Evolutionary conservation across 1,140 invertebrate genomes (phyloP), one percentile per base, ranked within the genome.

Genomic region (Drosophila rufa): DNA sequence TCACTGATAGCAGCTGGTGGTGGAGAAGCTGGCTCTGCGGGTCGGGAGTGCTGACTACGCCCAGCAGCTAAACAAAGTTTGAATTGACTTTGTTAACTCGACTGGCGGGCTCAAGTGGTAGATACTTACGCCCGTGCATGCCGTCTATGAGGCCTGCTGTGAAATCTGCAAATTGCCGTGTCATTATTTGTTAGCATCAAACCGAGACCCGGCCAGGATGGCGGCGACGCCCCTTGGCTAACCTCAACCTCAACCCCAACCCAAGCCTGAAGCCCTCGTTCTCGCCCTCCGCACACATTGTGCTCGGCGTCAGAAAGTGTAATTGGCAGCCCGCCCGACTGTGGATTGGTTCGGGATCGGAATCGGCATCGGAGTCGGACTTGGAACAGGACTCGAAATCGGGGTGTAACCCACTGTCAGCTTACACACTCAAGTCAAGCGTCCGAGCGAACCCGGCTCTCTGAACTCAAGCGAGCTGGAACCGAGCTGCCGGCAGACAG

Each of bases 171-270:
- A 92, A 92, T 92, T 92, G 91, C 87, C 87, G 85, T 92, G 91
- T 91, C 91, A 92, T 92, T 92, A 92, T 92, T 92, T 92, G 91
- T 92, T 92, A 92, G 82, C 70, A 81, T 92, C 91, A 92, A 92
- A 69, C 78, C 67, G 62, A 64, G 60, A 38, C 53, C 46, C 69
- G 48, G 38, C 45, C 67, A 56, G 79, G 73, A 84, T 55, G 53
- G 53, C 19, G 14, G 53, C 53, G 53, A 56, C 62, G 62, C 62
- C 62, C 62, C 57, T 17, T 62, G 62, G 62, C 56, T 43, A 66
- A 15, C 40, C 57, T 62, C 60, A 66, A 66, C 62, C 62, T 15
- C 38, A 65, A 60, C 15, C 48, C 25, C 11, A 40, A 3, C n/a
- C 12, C 17, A 14, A 11, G 4, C 33, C 33, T 33, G 2, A n/a